Evolutionary conservation across 2,888 invertebrate species (phyloP), one percentile per base, ranked within the genome.

Genomic region (Caenorhabditis virilis): DNA sequence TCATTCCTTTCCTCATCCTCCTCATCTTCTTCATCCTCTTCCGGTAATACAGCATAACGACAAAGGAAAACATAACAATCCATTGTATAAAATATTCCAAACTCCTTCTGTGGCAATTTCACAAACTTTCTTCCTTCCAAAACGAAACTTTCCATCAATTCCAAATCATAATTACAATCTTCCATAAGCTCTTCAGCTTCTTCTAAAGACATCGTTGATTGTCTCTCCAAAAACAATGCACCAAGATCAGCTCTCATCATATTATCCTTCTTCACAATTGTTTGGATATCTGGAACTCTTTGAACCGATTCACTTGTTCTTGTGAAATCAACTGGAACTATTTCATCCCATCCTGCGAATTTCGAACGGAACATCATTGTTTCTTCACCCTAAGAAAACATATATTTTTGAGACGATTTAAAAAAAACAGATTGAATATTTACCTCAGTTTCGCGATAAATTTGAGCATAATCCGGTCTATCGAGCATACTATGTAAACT

Each of bases 1-100:
- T 53, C 51, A 11, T 63, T 36, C 0, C 53, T 59, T 1, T 54
- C 57, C 2, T 57, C 54, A 6, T 57, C 53, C 7, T 51, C 61
- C n/a, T 60, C 58, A n/a, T 66, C 72, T 25, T 72, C 66, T 11
- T 65, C 63, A 22, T 78, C 76, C 7, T 76, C 73, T 16, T 72
- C 66, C 1, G 71, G 71, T 9, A 71, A 27, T 78, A 93, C 89
- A 88, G 94, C 92, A 85, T 98, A 98, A 78, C 94, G 89, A 83
- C 97, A 98, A 15, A 98, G 87, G 85, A 97, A 97, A 46, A 98
- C 97, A 83, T 99, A 98, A 85, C 95, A 97, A 85, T 98, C 97
- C 77, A 89, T 89, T 64, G 91, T 92, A 85, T 94, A 89, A 86
- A 98, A 98, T 74, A 89, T 83, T 39, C 91, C 89, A 25, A 93